Conservation (phyloP, 64 coral and sea anemone species). For the Orbicella faveolata region DNA sequence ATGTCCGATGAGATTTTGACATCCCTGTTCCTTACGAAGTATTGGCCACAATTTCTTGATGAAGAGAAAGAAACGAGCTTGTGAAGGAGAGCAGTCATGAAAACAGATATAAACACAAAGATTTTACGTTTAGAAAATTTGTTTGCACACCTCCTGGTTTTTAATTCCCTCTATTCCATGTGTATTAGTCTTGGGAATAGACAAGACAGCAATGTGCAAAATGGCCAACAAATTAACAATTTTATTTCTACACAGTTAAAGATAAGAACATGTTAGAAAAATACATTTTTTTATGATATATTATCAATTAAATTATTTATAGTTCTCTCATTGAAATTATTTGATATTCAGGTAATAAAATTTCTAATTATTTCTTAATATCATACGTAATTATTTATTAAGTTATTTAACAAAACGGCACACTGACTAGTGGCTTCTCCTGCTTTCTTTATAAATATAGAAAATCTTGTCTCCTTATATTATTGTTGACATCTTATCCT, state of each 20-base stretch:
- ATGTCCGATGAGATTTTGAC: no score
- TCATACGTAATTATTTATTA: background rate
- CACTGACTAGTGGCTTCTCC: background rate
- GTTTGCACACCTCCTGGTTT: background rate
- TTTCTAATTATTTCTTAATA: background rate
- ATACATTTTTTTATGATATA: background rate
- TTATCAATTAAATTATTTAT: background rate
- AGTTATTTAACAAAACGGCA: background rate
- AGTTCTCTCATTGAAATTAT: background rate
- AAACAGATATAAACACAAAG: no score
- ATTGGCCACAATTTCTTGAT: no score
- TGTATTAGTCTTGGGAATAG: no score
- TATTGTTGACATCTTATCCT: background rate
- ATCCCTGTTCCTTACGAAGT: no score
- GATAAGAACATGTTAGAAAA: background rate
- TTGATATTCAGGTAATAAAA: background rate
- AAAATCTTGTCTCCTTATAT: background rate
- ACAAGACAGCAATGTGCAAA: no score
- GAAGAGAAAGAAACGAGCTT: no score
- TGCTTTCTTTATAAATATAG: background rate
- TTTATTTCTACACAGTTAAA: background rate
- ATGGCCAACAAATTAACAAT: no score
- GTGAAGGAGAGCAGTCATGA: no score
- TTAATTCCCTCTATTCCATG: background rate
- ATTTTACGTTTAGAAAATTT: no score